Evolutionary conservation across 2,888 invertebrate genomes (phyloP).

Genomic region (Strigamia transsilvanica): DNA sequence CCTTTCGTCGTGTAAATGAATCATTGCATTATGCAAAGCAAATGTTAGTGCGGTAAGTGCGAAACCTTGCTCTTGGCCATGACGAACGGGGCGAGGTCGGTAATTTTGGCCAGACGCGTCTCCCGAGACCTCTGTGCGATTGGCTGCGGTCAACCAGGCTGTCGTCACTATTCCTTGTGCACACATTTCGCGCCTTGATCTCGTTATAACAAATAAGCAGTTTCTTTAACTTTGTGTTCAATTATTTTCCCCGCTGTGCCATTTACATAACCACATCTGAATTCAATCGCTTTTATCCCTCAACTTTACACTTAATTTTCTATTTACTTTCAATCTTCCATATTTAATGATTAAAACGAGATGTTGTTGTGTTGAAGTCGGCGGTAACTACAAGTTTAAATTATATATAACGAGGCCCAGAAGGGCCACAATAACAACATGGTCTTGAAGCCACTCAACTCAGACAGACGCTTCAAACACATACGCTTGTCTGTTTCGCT

Average conservation of each 20-base stretch:
- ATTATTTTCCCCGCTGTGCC: neutral
- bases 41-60: constrained; percentile 21
- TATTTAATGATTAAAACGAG: neutral
- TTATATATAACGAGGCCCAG: constrained; percentile 42
- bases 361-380: constrained; percentile 17
- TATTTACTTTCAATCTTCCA: neutral
- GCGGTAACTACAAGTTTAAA: constrained; percentile 28
- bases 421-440: constrained; percentile 39
- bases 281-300: neutral
- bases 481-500: neutral
- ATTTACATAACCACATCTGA: neutral
- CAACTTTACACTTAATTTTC: neutral
- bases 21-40: constrained; percentile 35
- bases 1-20: constrained; percentile 21
- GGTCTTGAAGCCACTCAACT: constrained; percentile 38
- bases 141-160: constrained; percentile 37
- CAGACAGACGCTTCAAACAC: constrained; percentile 34
- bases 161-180: constrained; percentile 35
- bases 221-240: neutral
- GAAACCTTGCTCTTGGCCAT: constrained; percentile 38
- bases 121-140: constrained; percentile 27
- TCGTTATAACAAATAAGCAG: constrained; percentile 26
- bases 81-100: constrained; percentile 33
- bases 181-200: constrained; percentile 3
- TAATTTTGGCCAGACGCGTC: constrained; percentile 41